These are phyloP conservation scores for Harpagoxenus sublaevis DNA, from an alignment of 2,888 invertebrate species.

Conservation along the genomic window DNA sequence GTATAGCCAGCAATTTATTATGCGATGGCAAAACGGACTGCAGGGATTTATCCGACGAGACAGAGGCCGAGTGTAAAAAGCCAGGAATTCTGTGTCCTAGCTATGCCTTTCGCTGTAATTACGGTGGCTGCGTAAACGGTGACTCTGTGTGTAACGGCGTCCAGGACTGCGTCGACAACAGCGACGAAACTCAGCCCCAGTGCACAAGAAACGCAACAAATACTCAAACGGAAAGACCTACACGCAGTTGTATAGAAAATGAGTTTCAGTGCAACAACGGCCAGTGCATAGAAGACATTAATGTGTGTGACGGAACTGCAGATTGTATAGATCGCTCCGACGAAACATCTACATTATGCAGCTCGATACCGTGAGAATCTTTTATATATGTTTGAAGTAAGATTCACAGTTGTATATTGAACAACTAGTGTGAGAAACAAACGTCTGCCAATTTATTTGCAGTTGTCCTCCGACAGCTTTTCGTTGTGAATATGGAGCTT, in stretches of 20 bases:
- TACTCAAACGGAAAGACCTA: conserved; percentile 7
- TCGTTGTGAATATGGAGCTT: conserved; percentile 85
- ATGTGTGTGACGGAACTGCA: conserved; percentile 80
- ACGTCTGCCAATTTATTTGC: conserved; percentile 25
- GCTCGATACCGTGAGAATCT: conserved; percentile 75
- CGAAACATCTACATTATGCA: conserved; percentile 77
- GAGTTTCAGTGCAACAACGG: conserved; percentile 79
- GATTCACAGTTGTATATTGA: background rate
- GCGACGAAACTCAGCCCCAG: conserved; percentile 85
- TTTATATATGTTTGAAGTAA: background rate
- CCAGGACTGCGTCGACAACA: conserved; percentile 87
- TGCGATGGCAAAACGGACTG: conserved; percentile 87
- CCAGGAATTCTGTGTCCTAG: conserved; percentile 86
- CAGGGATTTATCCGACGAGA: conserved; percentile 86
- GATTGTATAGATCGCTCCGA: conserved; percentile 82
- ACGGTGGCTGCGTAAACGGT: conserved; percentile 89
- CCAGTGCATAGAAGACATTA: conserved; percentile 75
- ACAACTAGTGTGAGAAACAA: background rate
- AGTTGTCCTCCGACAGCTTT: conserved; percentile 83
- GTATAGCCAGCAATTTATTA: conserved; percentile 83
- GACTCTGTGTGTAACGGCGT: conserved; percentile 87
- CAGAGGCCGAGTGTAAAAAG: conserved; percentile 75
- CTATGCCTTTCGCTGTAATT: conserved; percentile 88
- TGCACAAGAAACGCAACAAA: conserved; percentile 68
- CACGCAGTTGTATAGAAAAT: conserved; percentile 57